A percentile compares a stretch with the other conserved stretches of the same genome.
Evolutionary conservation across 2,113 vertebrate species (phyloP).

Genomic region (Eublepharis macularius): DNA sequence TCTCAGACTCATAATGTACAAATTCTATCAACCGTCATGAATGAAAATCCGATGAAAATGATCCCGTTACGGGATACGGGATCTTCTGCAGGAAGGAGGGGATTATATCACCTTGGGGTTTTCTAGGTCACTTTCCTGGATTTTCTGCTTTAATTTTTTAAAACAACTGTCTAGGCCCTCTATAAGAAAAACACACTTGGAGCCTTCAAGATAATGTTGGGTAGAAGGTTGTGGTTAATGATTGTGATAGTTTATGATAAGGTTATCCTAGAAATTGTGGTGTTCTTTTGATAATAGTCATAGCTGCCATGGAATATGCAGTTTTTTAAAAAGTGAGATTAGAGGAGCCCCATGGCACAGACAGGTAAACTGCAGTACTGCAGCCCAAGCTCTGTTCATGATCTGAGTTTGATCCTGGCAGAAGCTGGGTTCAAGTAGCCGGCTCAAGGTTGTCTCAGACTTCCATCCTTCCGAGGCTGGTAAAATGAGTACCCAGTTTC

Average conservation of each 20-base stretch:
- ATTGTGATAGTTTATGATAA: background rate
- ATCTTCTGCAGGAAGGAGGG: background rate
- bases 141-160: background rate
- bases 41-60: too few species aligned
- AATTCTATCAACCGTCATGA: background rate
- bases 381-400: too few species aligned
- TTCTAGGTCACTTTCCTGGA: background rate
- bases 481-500: too few species aligned
- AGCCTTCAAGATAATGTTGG: too few species aligned
- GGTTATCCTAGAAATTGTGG: background rate
- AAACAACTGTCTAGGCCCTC: background rate
- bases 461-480: too few species aligned
- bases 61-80: background rate
- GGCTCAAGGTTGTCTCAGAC: too few species aligned
- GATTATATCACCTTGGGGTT: background rate
- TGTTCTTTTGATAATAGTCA: background rate
- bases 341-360: too few species aligned
- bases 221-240: background rate
- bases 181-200: background rate
- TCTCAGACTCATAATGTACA: background rate
- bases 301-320: background rate
- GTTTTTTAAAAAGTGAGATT: too few species aligned
- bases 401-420: too few species aligned
- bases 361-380: too few species aligned
- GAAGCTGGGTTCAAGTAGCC: too few species aligned